phyloP scores from a whole-genome alignment of 2,113 vertebrate genomes.

The Colius striatus region DNA sequence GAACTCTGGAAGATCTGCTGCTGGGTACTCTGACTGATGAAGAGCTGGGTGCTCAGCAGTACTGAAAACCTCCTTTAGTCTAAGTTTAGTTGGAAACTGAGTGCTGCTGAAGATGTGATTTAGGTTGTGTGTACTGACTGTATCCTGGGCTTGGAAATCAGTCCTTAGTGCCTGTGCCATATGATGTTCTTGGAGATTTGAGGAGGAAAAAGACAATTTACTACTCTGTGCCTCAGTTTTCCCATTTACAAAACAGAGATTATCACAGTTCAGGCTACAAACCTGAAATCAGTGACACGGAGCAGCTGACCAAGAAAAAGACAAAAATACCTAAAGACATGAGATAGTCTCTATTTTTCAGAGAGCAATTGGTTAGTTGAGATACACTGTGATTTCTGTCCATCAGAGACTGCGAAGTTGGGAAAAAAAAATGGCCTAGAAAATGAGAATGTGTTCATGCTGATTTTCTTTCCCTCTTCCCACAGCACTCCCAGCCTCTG shows the following conservation, averaged over 20 bases:
- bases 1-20: neutral
- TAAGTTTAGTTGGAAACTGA: neutral
- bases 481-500: neutral
- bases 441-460: neutral
- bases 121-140: neutral
- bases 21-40: neutral
- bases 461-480: neutral
- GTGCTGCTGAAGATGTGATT: neutral
- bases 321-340: neutral
- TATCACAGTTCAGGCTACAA: neutral
- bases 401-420: constrained; percentile 12
- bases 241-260: neutral
- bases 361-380: constrained; percentile 48
- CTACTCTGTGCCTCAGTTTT: neutral
- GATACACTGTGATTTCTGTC: constrained; percentile 37
- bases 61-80: neutral
- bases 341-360: constrained; percentile 3
- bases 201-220: neutral
- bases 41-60: neutral
- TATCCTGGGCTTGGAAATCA: neutral
- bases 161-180: neutral
- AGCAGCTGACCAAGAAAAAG: neutral
- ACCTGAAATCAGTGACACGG: neutral
- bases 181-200: accelerated
- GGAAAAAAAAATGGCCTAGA: constrained; percentile 11